phyloP scores from a whole-genome alignment of 2,113 vertebrate genomes.

The Cervus canadensis region DNA sequence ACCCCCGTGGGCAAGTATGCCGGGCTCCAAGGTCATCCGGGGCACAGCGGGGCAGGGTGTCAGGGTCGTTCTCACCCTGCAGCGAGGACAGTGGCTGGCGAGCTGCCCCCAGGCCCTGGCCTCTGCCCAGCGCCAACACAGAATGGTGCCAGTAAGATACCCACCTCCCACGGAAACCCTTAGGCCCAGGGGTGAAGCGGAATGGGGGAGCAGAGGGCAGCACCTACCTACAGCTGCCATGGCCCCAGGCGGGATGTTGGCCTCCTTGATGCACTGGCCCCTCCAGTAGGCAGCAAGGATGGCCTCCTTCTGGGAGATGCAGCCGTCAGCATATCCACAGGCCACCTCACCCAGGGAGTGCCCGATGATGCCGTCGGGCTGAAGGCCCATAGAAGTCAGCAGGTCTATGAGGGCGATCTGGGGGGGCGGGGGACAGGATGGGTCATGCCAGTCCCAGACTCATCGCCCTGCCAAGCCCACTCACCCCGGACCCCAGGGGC shows the following conservation, averaged over 20 bases:
- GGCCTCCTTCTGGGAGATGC: conserved; percentile 89
- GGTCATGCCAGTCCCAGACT: rapidly evolving
- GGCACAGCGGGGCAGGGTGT: neutral
- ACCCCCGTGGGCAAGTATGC: neutral
- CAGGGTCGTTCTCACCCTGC: neutral
- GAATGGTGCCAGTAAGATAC: neutral
- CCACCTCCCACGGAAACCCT: neutral
- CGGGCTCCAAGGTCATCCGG: rapidly evolving
- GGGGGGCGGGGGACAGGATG: rapidly evolving
- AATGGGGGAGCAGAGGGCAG: rapidly evolving
- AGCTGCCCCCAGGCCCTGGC: neutral
- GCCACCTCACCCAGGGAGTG: conserved; percentile 96
- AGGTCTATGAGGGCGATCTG: conserved; percentile 96
- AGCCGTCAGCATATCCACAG: conserved; percentile 95
- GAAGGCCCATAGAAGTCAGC: conserved; percentile 87
- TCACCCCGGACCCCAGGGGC: rapidly evolving
- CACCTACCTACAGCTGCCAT: conserved; percentile 97
- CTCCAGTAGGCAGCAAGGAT: conserved; percentile 94
- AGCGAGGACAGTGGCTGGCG: neutral
- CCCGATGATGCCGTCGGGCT: conserved; percentile 93
- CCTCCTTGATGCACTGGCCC: conserved; percentile 93
- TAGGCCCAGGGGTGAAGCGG: rapidly evolving
- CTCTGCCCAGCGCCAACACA: no score
- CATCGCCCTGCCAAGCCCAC: neutral
- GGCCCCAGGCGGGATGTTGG: conserved; percentile 87